Evolutionary conservation across 2,888 invertebrate genomes (phyloP).

Genomic region (Corbicula japonica): DNA sequence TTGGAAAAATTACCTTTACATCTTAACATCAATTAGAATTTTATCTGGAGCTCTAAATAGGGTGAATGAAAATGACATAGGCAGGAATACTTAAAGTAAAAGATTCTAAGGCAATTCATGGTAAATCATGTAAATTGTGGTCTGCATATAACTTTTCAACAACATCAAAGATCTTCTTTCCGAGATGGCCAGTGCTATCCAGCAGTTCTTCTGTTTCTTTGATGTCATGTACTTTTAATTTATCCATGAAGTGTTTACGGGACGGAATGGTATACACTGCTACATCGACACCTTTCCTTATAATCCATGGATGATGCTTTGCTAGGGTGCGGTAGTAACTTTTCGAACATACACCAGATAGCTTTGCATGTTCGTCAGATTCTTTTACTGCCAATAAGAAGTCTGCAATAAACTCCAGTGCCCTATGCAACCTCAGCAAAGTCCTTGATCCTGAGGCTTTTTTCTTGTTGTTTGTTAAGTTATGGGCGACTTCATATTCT

Average conservation of each 20-base stretch:
- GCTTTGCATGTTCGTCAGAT: conserved; percentile 83
- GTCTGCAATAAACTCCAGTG: conserved; percentile 95
- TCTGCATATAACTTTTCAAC: conserved; percentile 76
- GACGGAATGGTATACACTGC: conserved; percentile 96
- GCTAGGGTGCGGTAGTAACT: conserved; percentile 95
- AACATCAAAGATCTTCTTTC: conserved; percentile 70
- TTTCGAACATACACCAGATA: conserved; percentile 90
- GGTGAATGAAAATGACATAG: too few relatives aligned
- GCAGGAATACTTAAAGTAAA: background rate
- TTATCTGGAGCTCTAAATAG: too few relatives aligned
- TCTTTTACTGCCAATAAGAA: conserved; percentile 91
- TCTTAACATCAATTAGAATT: too few relatives aligned
- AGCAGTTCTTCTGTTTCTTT: conserved; percentile 63
- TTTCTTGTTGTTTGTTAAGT: conserved; percentile 88
- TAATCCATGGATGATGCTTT: conserved; percentile 94
- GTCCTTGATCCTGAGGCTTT: conserved; percentile 94
- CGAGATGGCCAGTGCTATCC: conserved; percentile 58
- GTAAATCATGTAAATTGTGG: conserved; percentile 74
- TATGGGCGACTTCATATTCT: conserved; percentile 92
- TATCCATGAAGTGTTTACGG: conserved; percentile 89
- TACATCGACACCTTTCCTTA: conserved; percentile 90
- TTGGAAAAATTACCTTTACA: too few relatives aligned
- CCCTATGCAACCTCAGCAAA: conserved; percentile 95
- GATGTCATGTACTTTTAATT: conserved; percentile 70
- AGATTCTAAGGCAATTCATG: conserved; percentile 56